Base-by-base conservation (phyloP, 2,797 vertebrate genomes). In the Periparus ater region DNA sequence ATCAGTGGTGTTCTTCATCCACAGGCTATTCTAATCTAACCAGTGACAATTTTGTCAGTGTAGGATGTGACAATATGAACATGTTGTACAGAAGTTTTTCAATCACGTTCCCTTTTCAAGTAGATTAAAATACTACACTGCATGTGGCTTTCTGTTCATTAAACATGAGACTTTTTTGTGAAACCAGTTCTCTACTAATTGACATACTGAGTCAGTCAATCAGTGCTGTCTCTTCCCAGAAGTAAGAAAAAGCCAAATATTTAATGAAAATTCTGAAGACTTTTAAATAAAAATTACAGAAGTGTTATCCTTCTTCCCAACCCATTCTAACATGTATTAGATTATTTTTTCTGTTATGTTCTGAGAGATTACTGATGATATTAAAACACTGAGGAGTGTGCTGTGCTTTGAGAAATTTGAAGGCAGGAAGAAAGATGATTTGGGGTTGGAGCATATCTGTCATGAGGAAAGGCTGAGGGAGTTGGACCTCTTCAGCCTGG, bases 141-240 rank as follows among this genome's bases (percentile, higher is more conserved):
- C 44, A 50, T 84, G 54, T 86, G 54, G 66, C 25, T 86, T 91
- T 94, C 66, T 91, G 83, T 80, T 73, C 66, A 15, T 90, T 93
- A 83, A 73, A 5, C 62, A 65, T 58, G 45, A 67, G 57, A n/a
- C 57, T 34, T 83, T 63, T 82, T 54, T 62, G 62, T 67, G 72
- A 71, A 89, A 71, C 20, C 9, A 27, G 8, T 75, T 86, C 61
- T 74, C 60, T 90, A 16, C 67, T 95, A 93, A 93, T 85, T 95
- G 88, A 53, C 73, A 23, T 62, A 36, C 4, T 66, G 90, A 93
- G 45, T 77, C 81, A 40, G 74, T 72, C 88, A 66, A n/a, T 93
- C 93, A 91, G 17, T 58, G 48, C 72, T 85, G 18, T 80, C 50
- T 66, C 65, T 88, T 71, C 73, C 50, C 34, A 68, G 42, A 88